Conservation (phyloP, 1,140 invertebrate genomes). For the Drosophila pseudoobscura region DNA sequence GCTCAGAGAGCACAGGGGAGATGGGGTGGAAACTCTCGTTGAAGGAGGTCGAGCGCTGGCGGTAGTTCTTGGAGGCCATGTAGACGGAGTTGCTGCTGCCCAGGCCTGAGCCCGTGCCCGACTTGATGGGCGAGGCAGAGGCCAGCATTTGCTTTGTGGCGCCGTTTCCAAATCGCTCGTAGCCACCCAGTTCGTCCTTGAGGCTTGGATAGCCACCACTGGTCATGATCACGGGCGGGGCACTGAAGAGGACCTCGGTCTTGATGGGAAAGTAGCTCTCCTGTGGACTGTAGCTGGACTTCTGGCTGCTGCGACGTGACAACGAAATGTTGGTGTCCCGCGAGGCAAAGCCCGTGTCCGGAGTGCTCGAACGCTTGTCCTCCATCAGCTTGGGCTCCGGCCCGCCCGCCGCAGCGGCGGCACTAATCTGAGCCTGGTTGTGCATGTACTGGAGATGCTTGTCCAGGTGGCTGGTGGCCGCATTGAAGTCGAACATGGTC, state of each 20-base stretch:
- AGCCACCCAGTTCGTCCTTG: conserved; percentile 55
- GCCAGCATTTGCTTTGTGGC: conserved; percentile 68
- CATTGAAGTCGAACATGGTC: conserved; percentile 81
- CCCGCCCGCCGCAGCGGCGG: conserved; percentile 17
- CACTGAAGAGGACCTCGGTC: conserved; percentile 55
- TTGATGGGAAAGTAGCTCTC: conserved; percentile 79
- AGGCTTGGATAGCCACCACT: conserved; percentile 37
- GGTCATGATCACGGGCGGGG: conserved; percentile 54
- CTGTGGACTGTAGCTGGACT: conserved; percentile 82
- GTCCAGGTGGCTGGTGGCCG: conserved; percentile 77
- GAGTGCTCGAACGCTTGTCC: conserved; percentile 80
- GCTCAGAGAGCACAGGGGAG: conserved; percentile 74
- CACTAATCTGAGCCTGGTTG: conserved; percentile 66
- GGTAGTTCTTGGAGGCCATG: conserved; percentile 52
- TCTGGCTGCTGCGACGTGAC: conserved; percentile 80
- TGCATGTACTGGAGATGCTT: conserved; percentile 81
- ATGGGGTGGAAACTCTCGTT: conserved; percentile 81
- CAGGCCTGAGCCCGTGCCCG: conserved; percentile 40
- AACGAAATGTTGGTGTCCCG: conserved; percentile 79
- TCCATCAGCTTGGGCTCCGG: conserved; percentile 45
- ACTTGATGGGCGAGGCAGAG: conserved; percentile 75
- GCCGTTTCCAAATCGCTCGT: conserved; percentile 64
- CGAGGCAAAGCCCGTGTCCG: conserved; percentile 81
- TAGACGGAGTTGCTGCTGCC: conserved; percentile 66
- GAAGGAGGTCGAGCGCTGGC: conserved; percentile 82